Evolutionary conservation across 2,113 vertebrate genomes (phyloP), one percentile per base, ranked within the genome.

Genomic region (Megaptera novaeangliae): DNA sequence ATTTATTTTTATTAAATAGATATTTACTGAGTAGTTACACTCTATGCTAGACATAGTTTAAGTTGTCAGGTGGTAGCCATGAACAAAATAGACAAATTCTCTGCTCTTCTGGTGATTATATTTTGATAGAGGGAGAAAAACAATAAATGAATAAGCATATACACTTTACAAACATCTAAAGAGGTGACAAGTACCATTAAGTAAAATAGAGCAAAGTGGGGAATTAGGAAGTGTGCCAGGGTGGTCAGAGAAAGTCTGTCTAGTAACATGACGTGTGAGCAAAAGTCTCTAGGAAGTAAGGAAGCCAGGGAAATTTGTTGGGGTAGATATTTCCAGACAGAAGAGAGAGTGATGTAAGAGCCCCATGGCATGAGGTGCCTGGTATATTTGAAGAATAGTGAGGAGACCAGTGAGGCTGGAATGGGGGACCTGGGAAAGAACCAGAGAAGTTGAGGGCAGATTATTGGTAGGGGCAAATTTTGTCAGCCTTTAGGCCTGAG

Each of bases 381-480:
- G 17, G 9, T 1, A 0, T 27, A 1, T 83, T 31, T 84, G 20
- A 66, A 52, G 13, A 44, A n/a, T 39, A 46, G 57, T 8, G n/a
- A 55, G 27, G 34, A 84, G 36, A 44, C 4, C 21, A 20, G 27
- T 3, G 5, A 13, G 2, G 14, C 17, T 12, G 34, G 27, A 8
- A 1, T 12, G 11, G 27, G 17, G 55, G 39, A 4, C 1, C 52
- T 9, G 4, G 8, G 11, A 5, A 9, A 7, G 6, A 8, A 17
- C 1, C 31, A 39, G 6, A 11, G 36, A 9, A 0, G 9, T 15
- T 85, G 1, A n/a, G 41, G 36, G 57, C 41, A 68, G 27, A 75
- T 4, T 6, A n/a, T 81, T 23, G 36, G 18, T 18, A 12, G 49
- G 34, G 18, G 8, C 20, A 69, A 52, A n/a, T 59, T 25, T 7